These are phyloP conservation scores for Procambarus virginalis DNA, from an alignment of 1,140 invertebrate genomes.

Conservation along the genomic window DNA sequence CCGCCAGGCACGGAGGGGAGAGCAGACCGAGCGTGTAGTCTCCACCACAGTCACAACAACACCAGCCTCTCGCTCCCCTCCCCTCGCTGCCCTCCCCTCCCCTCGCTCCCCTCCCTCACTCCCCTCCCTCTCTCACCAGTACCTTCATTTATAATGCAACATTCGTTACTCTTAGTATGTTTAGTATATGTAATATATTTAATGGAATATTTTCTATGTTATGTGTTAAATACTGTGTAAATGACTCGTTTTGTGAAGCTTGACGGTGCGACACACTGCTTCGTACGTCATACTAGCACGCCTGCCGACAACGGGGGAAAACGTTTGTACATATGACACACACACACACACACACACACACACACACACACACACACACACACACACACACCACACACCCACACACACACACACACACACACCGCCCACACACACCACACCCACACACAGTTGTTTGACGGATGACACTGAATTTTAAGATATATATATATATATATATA, in stretches of 20 bases:
- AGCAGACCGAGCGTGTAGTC: not conserved
- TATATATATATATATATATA: too few relatives aligned
- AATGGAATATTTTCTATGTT: too few relatives aligned
- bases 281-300: not conserved
- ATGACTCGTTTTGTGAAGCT: not conserved
- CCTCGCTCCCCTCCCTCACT: not conserved
- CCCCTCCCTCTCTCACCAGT: not conserved
- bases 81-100: not conserved
- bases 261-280: not conserved
- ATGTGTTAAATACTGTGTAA: not conserved
- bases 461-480: too few relatives aligned
- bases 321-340: not conserved
- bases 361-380: too few relatives aligned
- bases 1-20: conserved; percentile 1
- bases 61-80: not conserved
- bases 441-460: too few relatives aligned
- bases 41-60: conserved; percentile 7
- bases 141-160: not conserved
- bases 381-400: too few relatives aligned
- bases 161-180: too few relatives aligned
- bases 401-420: too few relatives aligned
- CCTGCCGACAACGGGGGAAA: not conserved
- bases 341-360: not conserved
- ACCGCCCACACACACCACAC: too few relatives aligned
- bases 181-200: too few relatives aligned